phyloP scores from a whole-genome alignment of 2,888 invertebrate species.

The Xanthia togata region DNA sequence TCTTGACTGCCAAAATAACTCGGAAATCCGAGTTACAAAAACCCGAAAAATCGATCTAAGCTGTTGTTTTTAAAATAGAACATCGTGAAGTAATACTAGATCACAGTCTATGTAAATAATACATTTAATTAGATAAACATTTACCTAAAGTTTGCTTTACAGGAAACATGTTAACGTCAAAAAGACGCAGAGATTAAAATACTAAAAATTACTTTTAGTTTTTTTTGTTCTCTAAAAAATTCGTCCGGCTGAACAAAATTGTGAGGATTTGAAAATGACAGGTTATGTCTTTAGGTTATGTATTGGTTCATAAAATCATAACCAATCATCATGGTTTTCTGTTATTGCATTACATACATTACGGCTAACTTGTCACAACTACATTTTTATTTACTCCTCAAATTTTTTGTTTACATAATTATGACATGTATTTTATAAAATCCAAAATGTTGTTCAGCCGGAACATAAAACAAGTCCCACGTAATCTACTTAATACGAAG shows the following conservation, averaged over 20 bases:
- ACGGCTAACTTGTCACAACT: constrained; percentile 22
- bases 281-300: constrained; percentile 1
- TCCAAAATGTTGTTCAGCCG: constrained; percentile 62
- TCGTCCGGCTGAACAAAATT: constrained; percentile 65
- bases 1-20: constrained; percentile 29
- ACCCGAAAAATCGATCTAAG: constrained; percentile 44
- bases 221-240: constrained; percentile 66
- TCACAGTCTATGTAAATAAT: constrained; percentile 90
- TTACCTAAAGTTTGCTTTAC: constrained; percentile 80
- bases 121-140: constrained; percentile 84
- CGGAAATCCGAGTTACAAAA: constrained; percentile 25
- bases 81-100: constrained; percentile 89
- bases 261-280: constrained; percentile 17
- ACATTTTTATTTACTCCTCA: neutral
- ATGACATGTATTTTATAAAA: neutral
- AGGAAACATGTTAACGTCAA: constrained; percentile 81
- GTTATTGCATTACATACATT: constrained; percentile 47
- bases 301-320: neutral
- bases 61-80: constrained; percentile 86
- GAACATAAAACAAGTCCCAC: constrained; percentile 68
- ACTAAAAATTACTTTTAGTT: constrained; percentile 69
- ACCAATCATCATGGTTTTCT: neutral
- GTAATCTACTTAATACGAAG: constrained; percentile 76
- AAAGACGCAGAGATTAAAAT: constrained; percentile 79
- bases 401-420: neutral